A percentile compares a stretch with the other conserved stretches of the same genome.
These are phyloP conservation scores for Eudorcas thomsonii DNA, from an alignment of 2,113 vertebrate genomes.

Conservation along the genomic window DNA sequence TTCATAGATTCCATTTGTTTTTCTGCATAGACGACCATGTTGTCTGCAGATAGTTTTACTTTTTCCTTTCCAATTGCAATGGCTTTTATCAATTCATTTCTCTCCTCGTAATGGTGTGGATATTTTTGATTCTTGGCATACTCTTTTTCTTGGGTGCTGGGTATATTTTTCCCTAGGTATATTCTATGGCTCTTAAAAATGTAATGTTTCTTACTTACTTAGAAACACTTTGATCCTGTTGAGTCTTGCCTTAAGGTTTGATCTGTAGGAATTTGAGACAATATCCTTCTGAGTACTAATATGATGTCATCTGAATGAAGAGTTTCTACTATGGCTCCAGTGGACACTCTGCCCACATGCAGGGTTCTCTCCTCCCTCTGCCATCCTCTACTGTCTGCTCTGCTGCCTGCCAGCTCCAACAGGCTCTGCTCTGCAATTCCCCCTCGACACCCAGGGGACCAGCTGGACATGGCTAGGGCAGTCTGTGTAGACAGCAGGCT, in stretches of 20 bases:
- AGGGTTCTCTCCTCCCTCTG: neutral
- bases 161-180: neutral
- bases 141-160: neutral
- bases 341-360: neutral
- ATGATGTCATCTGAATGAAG: neutral
- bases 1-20: neutral
- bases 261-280: neutral
- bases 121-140: neutral
- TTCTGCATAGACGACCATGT: neutral
- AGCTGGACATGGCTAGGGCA: neutral
- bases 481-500: neutral
- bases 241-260: neutral
- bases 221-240: neutral
- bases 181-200: neutral
- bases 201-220: neutral
- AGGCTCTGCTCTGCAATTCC: neutral
- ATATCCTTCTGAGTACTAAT: neutral
- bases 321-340: neutral
- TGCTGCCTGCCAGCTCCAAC: neutral
- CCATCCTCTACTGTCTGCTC: accelerated
- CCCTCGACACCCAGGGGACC: neutral
- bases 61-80: neutral
- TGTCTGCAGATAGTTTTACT: neutral
- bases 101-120: neutral
- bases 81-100: neutral